phyloP scores from a whole-genome alignment of 2,888 invertebrate species.

The Stictocephala bisonia region DNA sequence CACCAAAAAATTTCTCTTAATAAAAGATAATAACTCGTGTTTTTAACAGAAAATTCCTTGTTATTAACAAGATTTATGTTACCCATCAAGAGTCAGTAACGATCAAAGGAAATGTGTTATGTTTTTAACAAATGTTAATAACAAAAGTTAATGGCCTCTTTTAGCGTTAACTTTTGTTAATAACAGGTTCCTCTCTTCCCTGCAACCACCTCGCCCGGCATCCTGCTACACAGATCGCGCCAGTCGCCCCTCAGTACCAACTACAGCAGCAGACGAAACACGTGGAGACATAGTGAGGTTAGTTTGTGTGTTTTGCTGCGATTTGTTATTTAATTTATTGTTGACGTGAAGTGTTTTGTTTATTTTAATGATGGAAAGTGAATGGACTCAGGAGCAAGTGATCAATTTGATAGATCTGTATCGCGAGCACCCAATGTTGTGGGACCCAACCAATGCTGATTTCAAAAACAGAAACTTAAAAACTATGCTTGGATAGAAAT shows the following conservation, averaged over 20 bases:
- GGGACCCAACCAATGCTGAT: not conserved
- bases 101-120: not conserved
- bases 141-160: not conserved
- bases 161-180: not conserved
- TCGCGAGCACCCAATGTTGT: constrained; percentile 1
- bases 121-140: not conserved
- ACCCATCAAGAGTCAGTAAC: not conserved
- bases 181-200: not conserved
- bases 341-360: constrained; percentile 18
- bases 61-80: not conserved
- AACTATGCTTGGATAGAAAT: constrained; percentile 24
- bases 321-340: constrained; percentile 5
- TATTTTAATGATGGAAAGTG: constrained; percentile 19
- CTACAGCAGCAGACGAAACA: constrained; percentile 3
- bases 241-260: not conserved
- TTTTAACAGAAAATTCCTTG: not conserved
- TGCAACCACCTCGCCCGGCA: not conserved
- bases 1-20: too few relatives aligned
- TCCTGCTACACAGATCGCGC: not conserved
- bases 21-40: not conserved
- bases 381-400: constrained; percentile 17
- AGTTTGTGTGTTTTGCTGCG: not conserved
- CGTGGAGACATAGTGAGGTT: constrained; percentile 8
- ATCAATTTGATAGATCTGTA: not conserved
- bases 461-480: constrained; percentile 4